Evolutionary conservation across 2,888 invertebrate genomes (phyloP), one percentile per base, ranked within the genome.

Genomic region (Cancer borealis): DNA sequence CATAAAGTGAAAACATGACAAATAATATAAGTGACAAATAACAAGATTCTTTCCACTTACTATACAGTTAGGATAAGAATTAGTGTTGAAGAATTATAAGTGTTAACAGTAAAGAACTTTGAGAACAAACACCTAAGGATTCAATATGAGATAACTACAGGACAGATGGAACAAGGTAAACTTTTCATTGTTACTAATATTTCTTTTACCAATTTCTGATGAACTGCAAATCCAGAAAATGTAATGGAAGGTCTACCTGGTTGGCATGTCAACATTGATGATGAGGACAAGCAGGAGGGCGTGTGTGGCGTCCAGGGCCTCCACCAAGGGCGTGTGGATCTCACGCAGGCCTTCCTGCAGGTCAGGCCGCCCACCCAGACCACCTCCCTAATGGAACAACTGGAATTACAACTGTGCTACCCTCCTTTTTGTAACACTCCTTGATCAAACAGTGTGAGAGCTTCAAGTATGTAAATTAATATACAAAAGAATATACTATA

Each of bases 291-390:
- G 95, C 39, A 95, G 92, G 26, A 95, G 93, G 46, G 92, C 89
- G 39, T 95, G 95, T n/a, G 94, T 93, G 54, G 94, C 95, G 91
- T 95, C 95, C n/a, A 95, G 93, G 6, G 94, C 94, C n/a, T 93
- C 93, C 30, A 95, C 66, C 54, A 95, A 79, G 49, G 95, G 79
- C 0, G 90, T 46, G 92, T 92, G 92, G 49, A 88, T 73, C 73
- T 94, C 92, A 30, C 93, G 30, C 17, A 92, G 26, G 45, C 88
- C 54, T 17, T 93, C 91, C 91, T 91, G 92, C 21, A 94, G 39
- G 49, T 94, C 92, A 26, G 87, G 26, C 45, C 92, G 49, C 39
- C 95, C 94, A 73, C 94, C 95, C 2, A 94, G 88, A 46, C 95
- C 95, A 87, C 91, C 91, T 87, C 95, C 95, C 95, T 95, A 54